Conservation (phyloP, 37 sponge, comb jelly and placozoan species). For the Spongilla lacustris region DNA sequence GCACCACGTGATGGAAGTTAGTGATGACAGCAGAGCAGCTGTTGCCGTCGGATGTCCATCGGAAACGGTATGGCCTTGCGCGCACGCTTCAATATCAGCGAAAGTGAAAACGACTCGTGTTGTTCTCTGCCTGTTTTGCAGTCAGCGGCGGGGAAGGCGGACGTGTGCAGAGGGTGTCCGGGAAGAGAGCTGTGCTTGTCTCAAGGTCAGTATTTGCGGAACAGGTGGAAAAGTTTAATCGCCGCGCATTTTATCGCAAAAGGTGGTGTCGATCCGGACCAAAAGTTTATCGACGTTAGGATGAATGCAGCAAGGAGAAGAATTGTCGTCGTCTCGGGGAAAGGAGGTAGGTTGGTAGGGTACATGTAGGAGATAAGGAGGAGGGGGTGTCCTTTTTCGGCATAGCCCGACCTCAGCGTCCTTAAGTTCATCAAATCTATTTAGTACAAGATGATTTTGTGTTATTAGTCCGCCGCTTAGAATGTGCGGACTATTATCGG, state of each 20-base stretch:
- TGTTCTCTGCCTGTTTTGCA: neutral
- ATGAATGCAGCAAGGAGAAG: conserved; percentile 88
- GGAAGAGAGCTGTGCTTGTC: conserved; percentile 80
- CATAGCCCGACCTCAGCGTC: no score
- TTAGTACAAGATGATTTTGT: no score
- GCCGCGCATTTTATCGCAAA: neutral
- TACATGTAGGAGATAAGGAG: no score
- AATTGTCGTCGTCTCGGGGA: conserved; percentile 85
- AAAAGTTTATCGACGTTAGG: conserved; percentile 85
- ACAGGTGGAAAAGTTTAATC: neutral
- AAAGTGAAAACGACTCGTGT: no score
- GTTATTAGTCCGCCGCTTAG: no score
- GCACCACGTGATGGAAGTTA: neutral
- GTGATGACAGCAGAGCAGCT: neutral
- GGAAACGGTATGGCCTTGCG: conserved; percentile 65
- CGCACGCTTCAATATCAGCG: no score
- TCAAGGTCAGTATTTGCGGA: conserved; percentile 24
- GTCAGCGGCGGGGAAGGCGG: conserved; percentile 76
- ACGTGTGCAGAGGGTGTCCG: conserved; percentile 87
- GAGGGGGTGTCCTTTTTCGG: no score
- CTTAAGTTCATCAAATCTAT: no score
- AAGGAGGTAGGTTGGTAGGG: conserved; percentile 83
- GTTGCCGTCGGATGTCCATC: conserved; percentile 58
- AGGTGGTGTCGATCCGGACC: conserved; percentile 79
- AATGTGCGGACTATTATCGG: no score